Conservation (phyloP, 2,797 vertebrate species). For the Helostoma temminkii region DNA sequence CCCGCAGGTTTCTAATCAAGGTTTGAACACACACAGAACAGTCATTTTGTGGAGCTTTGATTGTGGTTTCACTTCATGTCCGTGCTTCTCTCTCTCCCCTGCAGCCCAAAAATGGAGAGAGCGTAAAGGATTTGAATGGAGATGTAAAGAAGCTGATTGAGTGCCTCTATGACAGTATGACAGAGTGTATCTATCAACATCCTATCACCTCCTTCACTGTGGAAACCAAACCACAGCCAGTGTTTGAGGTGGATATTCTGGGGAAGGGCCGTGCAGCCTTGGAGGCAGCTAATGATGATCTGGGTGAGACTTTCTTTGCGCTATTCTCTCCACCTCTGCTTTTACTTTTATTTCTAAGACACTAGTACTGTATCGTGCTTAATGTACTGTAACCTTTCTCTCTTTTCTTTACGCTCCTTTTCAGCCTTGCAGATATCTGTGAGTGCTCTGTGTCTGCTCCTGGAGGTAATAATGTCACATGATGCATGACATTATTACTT, state of each 20-base stretch:
- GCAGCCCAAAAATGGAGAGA: slow-evolving; percentile 53
- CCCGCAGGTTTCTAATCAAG: slow-evolving; percentile 88
- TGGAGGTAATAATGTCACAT: slow-evolving; percentile 67
- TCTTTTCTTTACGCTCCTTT: slow-evolving; percentile 1
- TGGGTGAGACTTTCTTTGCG: slow-evolving; percentile 80
- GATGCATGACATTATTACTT: slow-evolving; percentile 67
- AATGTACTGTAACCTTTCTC: slow-evolving; percentile 14
- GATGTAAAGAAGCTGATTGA: slow-evolving; percentile 76
- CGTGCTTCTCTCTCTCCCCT: slow-evolving; percentile 3
- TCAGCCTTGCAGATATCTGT: slow-evolving; percentile 49
- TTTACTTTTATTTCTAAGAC: not conserved
- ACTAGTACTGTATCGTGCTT: not conserved
- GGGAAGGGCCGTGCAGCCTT: slow-evolving; percentile 84
- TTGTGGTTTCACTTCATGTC: not conserved
- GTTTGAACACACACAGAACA: slow-evolving; percentile 65
- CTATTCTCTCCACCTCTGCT: not conserved
- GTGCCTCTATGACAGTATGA: slow-evolving; percentile 90
- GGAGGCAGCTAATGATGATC: slow-evolving; percentile 86
- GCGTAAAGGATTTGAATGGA: slow-evolving; percentile 32
- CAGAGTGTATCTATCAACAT: slow-evolving; percentile 87
- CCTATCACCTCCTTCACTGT: slow-evolving; percentile 87
- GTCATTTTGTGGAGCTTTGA: not conserved
- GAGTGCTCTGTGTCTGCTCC: slow-evolving; percentile 47
- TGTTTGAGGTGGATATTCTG: slow-evolving; percentile 87
- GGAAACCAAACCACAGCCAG: slow-evolving; percentile 76